Percentiles rank a stretch among this genome's conserved stretches.
Conservation (phyloP, 23 tunicate species). For the Botrylloides violaceus region DNA sequence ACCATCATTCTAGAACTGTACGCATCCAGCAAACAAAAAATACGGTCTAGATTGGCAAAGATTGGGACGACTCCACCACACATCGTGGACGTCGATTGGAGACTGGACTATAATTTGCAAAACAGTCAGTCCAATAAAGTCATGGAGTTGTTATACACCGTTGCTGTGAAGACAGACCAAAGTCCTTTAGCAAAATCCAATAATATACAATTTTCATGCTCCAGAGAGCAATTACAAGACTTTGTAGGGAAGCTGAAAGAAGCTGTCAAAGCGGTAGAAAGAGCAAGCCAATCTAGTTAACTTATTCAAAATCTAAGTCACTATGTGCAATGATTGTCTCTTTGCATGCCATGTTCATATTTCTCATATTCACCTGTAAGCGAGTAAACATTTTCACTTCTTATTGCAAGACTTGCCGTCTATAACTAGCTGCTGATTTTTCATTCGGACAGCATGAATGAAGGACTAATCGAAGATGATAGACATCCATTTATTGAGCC, state of each 20-base stretch:
- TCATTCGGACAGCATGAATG: too few species aligned
- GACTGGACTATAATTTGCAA: conserved; percentile 70
- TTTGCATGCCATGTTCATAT: too few species aligned
- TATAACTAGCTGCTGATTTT: too few species aligned
- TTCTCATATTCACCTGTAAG: too few species aligned
- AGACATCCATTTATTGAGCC: too few species aligned
- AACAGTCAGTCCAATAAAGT: conserved; percentile 56
- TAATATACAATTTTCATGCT: conserved; percentile 45
- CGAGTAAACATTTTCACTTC: too few species aligned
- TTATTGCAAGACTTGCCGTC: too few species aligned
- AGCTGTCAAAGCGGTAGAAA: conserved; percentile 71
- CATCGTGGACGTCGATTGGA: conserved; percentile 58
- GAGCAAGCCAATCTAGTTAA: conserved; percentile 80
- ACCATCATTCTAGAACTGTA: conserved; percentile 9
- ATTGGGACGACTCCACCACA: conserved; percentile 29
- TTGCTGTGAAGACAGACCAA: conserved; percentile 33
- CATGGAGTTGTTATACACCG: conserved; percentile 52
- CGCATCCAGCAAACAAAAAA: neutral
- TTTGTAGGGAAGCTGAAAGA: conserved; percentile 77
- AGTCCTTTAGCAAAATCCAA: neutral
- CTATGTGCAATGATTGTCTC: too few species aligned
- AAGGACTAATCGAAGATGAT: too few species aligned
- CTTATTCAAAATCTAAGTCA: too few species aligned
- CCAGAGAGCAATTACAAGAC: conserved; percentile 78
- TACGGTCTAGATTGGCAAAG: conserved; percentile 2